Evolutionary conservation across 1,140 invertebrate species (phyloP).

Genomic region (Lethrus apterus): DNA sequence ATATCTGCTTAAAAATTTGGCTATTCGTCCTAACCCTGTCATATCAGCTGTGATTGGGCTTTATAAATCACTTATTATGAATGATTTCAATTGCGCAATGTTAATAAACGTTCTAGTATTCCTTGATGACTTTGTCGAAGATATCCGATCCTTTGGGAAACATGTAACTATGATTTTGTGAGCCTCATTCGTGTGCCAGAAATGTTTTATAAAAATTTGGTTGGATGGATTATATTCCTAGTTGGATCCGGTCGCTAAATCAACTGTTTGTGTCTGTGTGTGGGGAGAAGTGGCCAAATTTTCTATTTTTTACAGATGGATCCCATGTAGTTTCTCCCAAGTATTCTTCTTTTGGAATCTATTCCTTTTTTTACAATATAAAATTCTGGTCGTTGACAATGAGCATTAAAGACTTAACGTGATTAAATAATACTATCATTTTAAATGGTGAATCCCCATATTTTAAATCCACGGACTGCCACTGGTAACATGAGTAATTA

Average conservation of each 20-base stretch:
- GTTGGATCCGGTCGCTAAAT: neutral
- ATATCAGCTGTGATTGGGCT: neutral
- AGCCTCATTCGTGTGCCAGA: too few species aligned
- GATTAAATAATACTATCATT: too few species aligned
- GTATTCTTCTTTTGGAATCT: neutral
- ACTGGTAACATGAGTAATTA: too few species aligned
- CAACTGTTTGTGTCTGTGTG: neutral
- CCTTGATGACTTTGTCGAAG: neutral
- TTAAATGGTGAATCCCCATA: too few species aligned
- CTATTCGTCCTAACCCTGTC: neutral
- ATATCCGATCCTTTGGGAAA: neutral
- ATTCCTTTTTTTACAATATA: neutral
- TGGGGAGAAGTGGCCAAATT: neutral
- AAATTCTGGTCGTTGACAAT: too few species aligned
- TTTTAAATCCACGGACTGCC: too few species aligned
- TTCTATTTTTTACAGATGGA: slow-evolving; percentile 1
- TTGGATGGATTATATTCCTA: neutral
- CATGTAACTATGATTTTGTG: too few species aligned
- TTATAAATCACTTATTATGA: neutral
- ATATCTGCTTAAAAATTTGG: neutral
- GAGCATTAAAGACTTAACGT: too few species aligned
- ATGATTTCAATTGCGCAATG: neutral
- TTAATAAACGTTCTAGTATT: neutral
- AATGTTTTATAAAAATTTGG: neutral
- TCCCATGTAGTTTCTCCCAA: neutral